A percentile compares a stretch with the other conserved stretches of the same genome.
These are phyloP conservation scores for Thunnus maccoyii DNA, from an alignment of 2,113 vertebrate species.

Conservation along the genomic window DNA sequence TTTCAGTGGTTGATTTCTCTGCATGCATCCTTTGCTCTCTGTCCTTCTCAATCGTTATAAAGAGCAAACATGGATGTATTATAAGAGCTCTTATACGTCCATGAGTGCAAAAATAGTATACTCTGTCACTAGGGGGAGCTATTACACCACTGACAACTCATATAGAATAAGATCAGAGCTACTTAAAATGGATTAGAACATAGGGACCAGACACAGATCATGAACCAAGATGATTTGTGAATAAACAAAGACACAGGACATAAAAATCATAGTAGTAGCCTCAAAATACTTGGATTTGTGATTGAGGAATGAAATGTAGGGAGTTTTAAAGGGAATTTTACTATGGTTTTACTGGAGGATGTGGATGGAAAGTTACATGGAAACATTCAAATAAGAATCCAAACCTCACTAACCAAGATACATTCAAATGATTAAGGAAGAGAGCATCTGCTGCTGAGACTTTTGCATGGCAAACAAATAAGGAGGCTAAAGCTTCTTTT, in stretches of 20 bases:
- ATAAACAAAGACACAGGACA: background rate
- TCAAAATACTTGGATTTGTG: background rate
- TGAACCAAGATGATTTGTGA: too few relatives aligned
- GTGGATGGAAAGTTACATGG: constrained; percentile 37
- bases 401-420: constrained; percentile 48
- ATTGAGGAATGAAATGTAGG: background rate
- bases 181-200: background rate
- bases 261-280: background rate
- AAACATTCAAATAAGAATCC: constrained; percentile 76
- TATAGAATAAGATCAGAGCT: background rate
- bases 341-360: background rate
- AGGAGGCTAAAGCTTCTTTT: constrained; percentile 16
- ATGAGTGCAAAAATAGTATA: too few relatives aligned
- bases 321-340: background rate
- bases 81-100: too few relatives aligned
- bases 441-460: background rate
- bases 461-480: constrained; percentile 80
- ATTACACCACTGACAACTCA: constrained; percentile 7
- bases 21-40: background rate
- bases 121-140: constrained; percentile 53
- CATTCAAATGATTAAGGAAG: constrained; percentile 32
- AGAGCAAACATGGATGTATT: too few relatives aligned
- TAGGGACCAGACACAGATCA: background rate
- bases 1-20: background rate
- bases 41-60: background rate